Evolutionary conservation across 1,140 invertebrate species (phyloP), one percentile per base, ranked within the genome.

Genomic region (Eriosoma lanigerum): DNA sequence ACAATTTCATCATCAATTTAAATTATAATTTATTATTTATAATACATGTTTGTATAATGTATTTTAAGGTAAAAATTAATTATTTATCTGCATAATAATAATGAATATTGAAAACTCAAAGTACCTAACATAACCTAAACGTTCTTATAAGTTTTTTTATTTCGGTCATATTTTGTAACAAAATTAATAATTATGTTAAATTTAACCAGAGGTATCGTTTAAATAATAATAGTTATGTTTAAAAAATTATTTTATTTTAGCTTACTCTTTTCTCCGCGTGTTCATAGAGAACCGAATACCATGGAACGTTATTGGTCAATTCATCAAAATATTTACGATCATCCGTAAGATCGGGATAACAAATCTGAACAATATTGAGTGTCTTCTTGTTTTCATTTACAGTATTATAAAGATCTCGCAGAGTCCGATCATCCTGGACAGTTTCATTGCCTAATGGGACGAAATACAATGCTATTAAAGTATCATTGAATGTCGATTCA

Each of bases 191-290:
- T 38, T 38, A 38, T 38, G 32, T 38, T 4, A 38, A 4, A 38
- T 4, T 38, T 38, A 38, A 4, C 8, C 3, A 38, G 3, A 38
- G 32, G 32, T 38, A 38, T 38, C 8, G 32, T n/a, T n/a, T n/a
- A n/a, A 38, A 38, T 4, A 38, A 3, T 38, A 38, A 38, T 38
- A 38, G 3, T 4, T 4, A 38, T 38, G 8, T 4, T 38, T 38
- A 4, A 4, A 17, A 60, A 60, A 26, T 60, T 29, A 26, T 2
- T 26, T 38, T 52, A n/a, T 26, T 32, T 68, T 26, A 19, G 32
- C 72, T 81, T 78, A 81, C 81, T 29, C 81, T 66, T 9, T 78
- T 81, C 32, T 78, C 81, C 26, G 29, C 56, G n/a, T 81, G 8
- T 21, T 81, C 81, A 10, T 78, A 78, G 19, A 64, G 72, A 24